Percentiles rank a stretch among this genome's conserved stretches.
These are phyloP conservation scores for Perodicticus potto DNA, from an alignment of 2,797 vertebrate species.

Conservation along the genomic window DNA sequence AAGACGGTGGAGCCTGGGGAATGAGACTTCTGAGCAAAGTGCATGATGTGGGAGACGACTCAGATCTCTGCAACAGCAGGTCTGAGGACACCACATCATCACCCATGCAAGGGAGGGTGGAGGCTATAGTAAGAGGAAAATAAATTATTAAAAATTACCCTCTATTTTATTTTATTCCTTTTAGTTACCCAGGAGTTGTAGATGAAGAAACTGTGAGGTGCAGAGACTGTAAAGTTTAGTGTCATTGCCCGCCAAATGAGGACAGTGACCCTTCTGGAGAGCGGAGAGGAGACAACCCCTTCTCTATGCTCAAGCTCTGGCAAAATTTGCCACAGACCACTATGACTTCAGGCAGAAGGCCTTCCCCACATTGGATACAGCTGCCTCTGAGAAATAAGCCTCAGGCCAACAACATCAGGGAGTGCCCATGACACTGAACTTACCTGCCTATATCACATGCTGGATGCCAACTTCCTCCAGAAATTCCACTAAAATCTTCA, in stretches of 20 bases:
- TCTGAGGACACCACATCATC: too few relatives aligned
- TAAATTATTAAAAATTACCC: background rate
- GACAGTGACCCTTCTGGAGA: background rate
- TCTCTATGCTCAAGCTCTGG: background rate
- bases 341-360: background rate
- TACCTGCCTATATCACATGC: too few relatives aligned
- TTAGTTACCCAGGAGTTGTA: background rate
- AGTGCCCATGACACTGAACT: too few relatives aligned
- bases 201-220: background rate
- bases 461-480: background rate
- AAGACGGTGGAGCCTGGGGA: background rate
- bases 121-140: background rate
- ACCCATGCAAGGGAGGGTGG: too few relatives aligned
- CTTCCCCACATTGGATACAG: too few relatives aligned
- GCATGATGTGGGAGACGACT: background rate
- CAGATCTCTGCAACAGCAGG: background rate
- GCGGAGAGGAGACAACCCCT: background rate
- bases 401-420: background rate
- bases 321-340: background rate
- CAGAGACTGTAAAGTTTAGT: background rate
- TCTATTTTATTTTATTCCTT: background rate
- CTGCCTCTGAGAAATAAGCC: background rate
- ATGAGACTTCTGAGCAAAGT: background rate
- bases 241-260: background rate
- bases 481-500: accelerated